Base-by-base conservation (phyloP, 2,888 invertebrate genomes). In the Girardia tigrina region DNA sequence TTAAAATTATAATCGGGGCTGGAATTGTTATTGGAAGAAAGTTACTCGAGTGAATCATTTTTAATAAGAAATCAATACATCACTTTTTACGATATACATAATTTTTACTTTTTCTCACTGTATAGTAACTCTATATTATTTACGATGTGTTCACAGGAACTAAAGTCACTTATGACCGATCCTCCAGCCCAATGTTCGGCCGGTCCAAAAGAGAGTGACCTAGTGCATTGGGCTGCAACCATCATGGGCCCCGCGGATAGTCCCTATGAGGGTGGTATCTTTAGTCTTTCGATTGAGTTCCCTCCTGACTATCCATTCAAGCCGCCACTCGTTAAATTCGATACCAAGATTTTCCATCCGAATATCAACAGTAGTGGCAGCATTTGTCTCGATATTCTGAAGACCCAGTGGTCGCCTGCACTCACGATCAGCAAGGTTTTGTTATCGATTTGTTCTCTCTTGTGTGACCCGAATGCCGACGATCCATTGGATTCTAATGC, bases 281-380 rank as follows among this genome's bases (percentile, higher is more conserved):
- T 97, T 88, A 97, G 95, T 88, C 89, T 98, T 88, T 95, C 94
- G 87, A 98, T 98, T 88, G 94, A 95, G 87, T 98, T 98, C 87
- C 97, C 98, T 84, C 95, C 97, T 90, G 98, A 98, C 88, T 98
- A 98, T 87, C 98, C 98, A 83, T 98, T 98, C 87, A 98, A 98
- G 89, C 97, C 98, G 86, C 98, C 36, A 26, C 26, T 79, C 75
- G 77, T 79, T 16, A 42, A 29, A 14, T 79, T 79, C 71, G 77
- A 70, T 8, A 79, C 79, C 12, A 42, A 71, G 27, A 79, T 79
- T 14, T 79, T 77, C 56, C 79, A 79, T 69, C 79, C 79, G 12
- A 79, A 79, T 75, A 79, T 79, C 72, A 79, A 79, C 71, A 71
- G 42, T 26, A 79, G 78, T 28, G 79, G 79, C n/a, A 73, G 74